Base-by-base conservation (phyloP, 2,113 vertebrate species). In the Rhodinocichla rosea region DNA sequence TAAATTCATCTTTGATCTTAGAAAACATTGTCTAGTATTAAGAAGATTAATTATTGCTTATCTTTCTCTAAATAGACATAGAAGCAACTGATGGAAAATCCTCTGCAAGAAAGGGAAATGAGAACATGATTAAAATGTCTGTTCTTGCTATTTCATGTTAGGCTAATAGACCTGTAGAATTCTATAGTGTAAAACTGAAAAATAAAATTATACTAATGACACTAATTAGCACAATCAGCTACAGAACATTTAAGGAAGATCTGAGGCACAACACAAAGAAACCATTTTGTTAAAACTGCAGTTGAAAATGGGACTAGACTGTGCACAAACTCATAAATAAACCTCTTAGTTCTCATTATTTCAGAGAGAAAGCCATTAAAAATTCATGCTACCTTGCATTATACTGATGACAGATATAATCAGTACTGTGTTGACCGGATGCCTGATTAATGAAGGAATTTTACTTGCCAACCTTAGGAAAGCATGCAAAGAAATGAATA, bases 281-380 rank as follows among this genome's bases (percentile, higher is more conserved):
- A 83, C 23, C 35, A 53, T 86, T 95, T 94, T 94, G 44, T 74
- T 64, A 86, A 92, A 90, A 50, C 32, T 76, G 44, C 55, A 57
- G 50, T 50, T 52, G 86, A 77, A 92, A 95, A 92, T 83, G 45
- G 65, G 49, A 89, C 79, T 83, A 84, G 71, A 56, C 67, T 26
- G 52, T 70, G 89, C 33, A 89, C 44, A 90, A 90, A 62, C 83
- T 83, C 88, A 93, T 77, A 94, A 97, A 94, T 82, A 75, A 83
- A 44, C 77, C 86, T 94, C 84, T 93, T 92, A 81, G 81, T 73
- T 95, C 96, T 96, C 94, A 96, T 97, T 97, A 97, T 96, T 96
- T 75, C 60, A 96, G 86, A 65, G 86, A 87, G 94, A 89, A 94
- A 83, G 49, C 53, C 52, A 92, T 97, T 92, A 96, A 96, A 98